Evolutionary conservation across 2,888 invertebrate genomes (phyloP).

Genomic region (Mystacides longicornis): DNA sequence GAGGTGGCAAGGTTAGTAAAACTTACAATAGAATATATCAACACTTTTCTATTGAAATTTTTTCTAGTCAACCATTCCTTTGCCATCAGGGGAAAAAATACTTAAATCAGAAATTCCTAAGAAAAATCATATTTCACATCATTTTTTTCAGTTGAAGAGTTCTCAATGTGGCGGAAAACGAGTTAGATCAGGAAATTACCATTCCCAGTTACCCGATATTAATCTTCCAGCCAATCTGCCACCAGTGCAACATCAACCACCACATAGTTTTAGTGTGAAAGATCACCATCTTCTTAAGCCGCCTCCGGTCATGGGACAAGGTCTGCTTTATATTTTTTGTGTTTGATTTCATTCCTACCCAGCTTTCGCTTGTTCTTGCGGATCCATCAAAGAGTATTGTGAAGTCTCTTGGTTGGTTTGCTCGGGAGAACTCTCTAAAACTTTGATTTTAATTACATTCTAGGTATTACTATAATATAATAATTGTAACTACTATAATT

Average conservation of each 20-base stretch:
- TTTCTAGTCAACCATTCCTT: too few species aligned
- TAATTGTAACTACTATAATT: too few species aligned
- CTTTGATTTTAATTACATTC: too few species aligned
- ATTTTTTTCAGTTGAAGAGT: slow-evolving; percentile 16
- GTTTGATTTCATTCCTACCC: too few species aligned
- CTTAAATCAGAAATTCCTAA: neutral
- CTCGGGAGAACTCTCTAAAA: too few species aligned
- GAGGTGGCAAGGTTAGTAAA: slow-evolving; percentile 23
- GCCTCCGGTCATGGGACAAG: slow-evolving; percentile 81
- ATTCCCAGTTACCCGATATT: slow-evolving; percentile 64
- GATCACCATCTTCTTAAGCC: slow-evolving; percentile 91
- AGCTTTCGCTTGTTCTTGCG: too few species aligned
- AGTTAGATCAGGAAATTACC: slow-evolving; percentile 31
- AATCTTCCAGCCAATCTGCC: slow-evolving; percentile 82
- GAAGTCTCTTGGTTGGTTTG: too few species aligned
- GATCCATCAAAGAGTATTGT: too few species aligned
- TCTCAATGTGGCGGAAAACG: slow-evolving; percentile 12
- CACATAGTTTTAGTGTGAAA: slow-evolving; percentile 79
- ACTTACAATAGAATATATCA: too few species aligned
- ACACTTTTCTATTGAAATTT: too few species aligned
- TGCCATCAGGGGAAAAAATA: neutral
- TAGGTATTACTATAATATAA: too few species aligned
- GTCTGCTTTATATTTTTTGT: too few species aligned
- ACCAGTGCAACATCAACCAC: slow-evolving; percentile 73
- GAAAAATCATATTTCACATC: neutral